phyloP scores from a whole-genome alignment of 2,113 vertebrate species.

The Toxotes jaculatrix region DNA sequence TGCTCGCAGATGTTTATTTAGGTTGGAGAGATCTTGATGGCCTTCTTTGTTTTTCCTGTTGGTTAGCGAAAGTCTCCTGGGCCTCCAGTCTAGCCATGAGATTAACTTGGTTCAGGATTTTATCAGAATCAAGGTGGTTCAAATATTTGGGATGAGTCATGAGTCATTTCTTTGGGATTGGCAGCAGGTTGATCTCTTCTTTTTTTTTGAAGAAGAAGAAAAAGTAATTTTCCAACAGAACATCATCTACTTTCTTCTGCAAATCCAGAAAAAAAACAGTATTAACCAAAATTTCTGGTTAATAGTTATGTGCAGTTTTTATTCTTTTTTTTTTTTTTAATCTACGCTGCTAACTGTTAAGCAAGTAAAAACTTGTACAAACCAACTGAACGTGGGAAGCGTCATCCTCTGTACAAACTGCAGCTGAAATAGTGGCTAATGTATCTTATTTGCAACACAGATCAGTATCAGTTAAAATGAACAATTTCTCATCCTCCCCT shows the following conservation, averaged over 20 bases:
- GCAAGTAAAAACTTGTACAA: not conserved
- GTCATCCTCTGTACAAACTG: not conserved
- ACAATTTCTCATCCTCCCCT: not conserved
- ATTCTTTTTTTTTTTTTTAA: not conserved
- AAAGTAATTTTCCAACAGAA: not conserved
- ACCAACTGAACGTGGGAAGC: not conserved
- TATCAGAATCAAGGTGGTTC: constrained; percentile 52
- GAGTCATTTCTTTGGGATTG: constrained; percentile 42
- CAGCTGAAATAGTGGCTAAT: not conserved
- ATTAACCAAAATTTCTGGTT: not conserved
- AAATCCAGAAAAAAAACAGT: not conserved
- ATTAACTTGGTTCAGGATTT: constrained; percentile 54
- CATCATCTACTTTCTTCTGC: not conserved
- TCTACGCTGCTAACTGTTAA: not conserved
- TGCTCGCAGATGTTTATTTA: constrained; percentile 70
- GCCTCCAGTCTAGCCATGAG: constrained; percentile 48
- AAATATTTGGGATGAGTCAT: constrained; percentile 47
- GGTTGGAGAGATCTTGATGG: constrained; percentile 31
- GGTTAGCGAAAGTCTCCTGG: constrained; percentile 34
- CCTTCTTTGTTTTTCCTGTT: constrained; percentile 39
- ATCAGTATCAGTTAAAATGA: not conserved
- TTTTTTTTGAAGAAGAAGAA: not conserved
- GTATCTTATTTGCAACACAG: not conserved
- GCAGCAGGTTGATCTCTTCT: not conserved
- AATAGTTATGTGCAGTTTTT: no score